Percentiles rank a stretch among this genome's conserved stretches.
phyloP scores from a whole-genome alignment of 2,888 invertebrate species.

The Rhogogaster chlorosoma region DNA sequence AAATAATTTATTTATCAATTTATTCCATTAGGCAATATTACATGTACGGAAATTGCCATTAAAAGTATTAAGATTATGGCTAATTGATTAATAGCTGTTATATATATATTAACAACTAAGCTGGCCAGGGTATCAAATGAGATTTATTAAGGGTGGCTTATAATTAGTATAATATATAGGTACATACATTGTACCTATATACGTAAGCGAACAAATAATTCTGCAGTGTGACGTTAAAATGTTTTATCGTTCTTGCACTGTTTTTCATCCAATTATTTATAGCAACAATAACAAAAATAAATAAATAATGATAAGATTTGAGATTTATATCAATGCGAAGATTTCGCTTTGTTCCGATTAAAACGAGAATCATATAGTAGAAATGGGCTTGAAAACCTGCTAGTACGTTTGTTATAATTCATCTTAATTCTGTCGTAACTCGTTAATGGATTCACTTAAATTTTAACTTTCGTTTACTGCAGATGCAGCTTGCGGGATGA shows the following conservation, averaged over 20 bases:
- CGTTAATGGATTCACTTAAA: constrained; percentile 44
- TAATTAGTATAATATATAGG: too few species aligned
- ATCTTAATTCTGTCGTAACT: constrained; percentile 28
- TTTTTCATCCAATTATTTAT: neutral
- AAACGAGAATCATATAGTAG: neutral
- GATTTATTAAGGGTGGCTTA: too few species aligned
- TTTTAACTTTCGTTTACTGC: constrained; percentile 30
- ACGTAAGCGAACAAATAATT: too few species aligned
- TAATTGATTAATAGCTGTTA: neutral
- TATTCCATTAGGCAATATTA: neutral
- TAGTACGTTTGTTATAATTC: neutral
- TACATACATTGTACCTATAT: too few species aligned
- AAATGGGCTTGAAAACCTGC: neutral
- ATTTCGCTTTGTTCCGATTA: neutral
- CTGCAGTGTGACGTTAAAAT: too few species aligned
- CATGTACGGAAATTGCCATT: neutral
- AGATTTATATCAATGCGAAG: constrained; percentile 2
- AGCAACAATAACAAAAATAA: neutral
- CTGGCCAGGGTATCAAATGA: neutral
- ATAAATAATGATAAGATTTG: neutral
- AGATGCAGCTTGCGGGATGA: constrained; percentile 17
- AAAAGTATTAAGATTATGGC: neutral
- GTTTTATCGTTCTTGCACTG: neutral
- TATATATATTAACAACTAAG: too few species aligned
- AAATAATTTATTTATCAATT: neutral